These are phyloP conservation scores for Mesocentrotus franciscanus DNA, from an alignment of 53 echinoderm and acorn worm genomes.

Conservation along the genomic window DNA sequence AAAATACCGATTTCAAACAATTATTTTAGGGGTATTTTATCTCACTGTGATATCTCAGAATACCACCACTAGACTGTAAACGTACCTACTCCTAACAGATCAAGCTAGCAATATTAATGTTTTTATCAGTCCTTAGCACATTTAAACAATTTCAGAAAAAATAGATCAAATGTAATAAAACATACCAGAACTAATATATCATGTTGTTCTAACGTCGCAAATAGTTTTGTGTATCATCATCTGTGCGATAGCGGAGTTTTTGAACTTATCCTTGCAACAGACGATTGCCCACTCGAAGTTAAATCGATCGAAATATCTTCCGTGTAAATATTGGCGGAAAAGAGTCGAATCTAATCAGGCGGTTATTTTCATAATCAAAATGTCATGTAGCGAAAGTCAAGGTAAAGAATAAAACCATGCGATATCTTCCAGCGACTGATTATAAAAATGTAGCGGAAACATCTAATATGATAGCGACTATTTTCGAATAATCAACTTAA, in stretches of 20 bases:
- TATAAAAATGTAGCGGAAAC: too few relatives aligned
- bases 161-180: not conserved
- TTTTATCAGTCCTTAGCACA: too few relatives aligned
- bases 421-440: too few relatives aligned
- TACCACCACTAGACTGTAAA: too few relatives aligned
- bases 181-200: not conserved
- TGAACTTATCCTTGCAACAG: not conserved
- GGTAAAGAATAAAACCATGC: too few relatives aligned
- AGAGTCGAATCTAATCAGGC: not conserved
- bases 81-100: not conserved
- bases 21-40: too few relatives aligned
- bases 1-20: not conserved
- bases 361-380: not conserved
- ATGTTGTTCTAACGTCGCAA: not conserved
- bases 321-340: not conserved
- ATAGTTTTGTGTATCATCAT: not conserved
- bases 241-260: not conserved
- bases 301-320: not conserved
- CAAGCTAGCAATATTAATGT: not conserved
- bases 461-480: too few relatives aligned
- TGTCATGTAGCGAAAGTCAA: too few relatives aligned
- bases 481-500: too few relatives aligned
- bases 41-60: too few relatives aligned
- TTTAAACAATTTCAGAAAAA: not conserved
- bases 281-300: constrained; percentile 15